Evolutionary conservation across 2,797 vertebrate species (phyloP), one percentile per base, ranked within the genome.

Genomic region (Protosalanx chinensis): DNA sequence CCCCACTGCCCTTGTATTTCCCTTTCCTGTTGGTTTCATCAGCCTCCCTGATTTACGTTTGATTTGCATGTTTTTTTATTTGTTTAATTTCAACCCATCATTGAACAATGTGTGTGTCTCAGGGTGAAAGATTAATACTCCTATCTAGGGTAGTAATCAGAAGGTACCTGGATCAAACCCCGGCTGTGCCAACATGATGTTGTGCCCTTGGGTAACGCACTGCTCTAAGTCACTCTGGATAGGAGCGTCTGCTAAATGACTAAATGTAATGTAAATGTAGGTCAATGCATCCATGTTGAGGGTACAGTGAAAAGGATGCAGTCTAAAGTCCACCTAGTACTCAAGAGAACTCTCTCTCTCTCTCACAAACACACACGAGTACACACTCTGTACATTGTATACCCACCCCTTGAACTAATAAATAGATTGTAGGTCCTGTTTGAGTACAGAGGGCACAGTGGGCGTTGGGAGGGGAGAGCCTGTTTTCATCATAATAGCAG

Each of bases 61-160:
- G 33, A 76, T 81, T 81, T 79, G 67, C 67, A 77, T 27, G 23
- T 81, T 68, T 77, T 41, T 18, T 18, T 51, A 67, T 77, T 79
- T 79, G 71, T 72, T 76, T 79, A 57, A 64, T 56, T 64, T 59
- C 29, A 56, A 64, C 57, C 35, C 59, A 6, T 32, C 62, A 35
- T 33, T 18, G 30, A 3, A 37, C 62, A 6, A 3, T 63, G 2
- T 37, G 12, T 75, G 73, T 67, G 51, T 67, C 57, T 76, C 71
- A 62, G 30, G 30, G 49, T 16, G 59, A 53, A 58, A 64, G 30
- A 59, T 7, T 29, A 8, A 65, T 56, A 1, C 1, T 18, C 30
- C 66, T 18, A 41, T 41, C 7, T 10, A 41, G 23, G 23, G 23
- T 27, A 27, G 23, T 27, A 27, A 27, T 27, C 23, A 27, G 23